These are phyloP conservation scores for Meloidogyne chitwoodi DNA, from an alignment of 1,140 invertebrate species.

Conservation along the genomic window DNA sequence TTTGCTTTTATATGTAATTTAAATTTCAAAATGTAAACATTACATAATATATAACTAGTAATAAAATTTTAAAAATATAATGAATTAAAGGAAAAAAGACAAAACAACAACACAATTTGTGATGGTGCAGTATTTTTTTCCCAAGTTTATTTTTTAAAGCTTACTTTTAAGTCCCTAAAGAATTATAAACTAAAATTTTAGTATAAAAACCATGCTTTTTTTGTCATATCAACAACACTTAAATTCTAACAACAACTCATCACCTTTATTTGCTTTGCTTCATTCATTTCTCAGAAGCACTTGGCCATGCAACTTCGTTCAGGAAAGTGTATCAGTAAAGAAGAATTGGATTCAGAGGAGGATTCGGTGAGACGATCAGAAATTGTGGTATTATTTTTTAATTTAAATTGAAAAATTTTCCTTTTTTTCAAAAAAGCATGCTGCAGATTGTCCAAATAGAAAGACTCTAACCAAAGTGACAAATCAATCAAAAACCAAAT, in stretches of 20 bases:
- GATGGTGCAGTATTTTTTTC: no score
- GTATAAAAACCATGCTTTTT: neutral
- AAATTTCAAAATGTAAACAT: no score
- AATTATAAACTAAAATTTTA: no score
- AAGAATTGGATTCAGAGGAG: neutral
- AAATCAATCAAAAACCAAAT: neutral
- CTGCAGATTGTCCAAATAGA: neutral
- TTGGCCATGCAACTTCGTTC: neutral
- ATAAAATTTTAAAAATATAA: no score
- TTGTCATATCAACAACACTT: neutral
- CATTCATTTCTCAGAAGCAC: neutral
- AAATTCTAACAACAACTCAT: neutral
- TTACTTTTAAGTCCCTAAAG: no score
- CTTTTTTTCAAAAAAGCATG: neutral
- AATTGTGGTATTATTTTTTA: neutral
- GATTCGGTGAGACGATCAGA: neutral
- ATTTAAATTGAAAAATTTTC: neutral
- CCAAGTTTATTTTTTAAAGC: no score
- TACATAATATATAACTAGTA: no score
- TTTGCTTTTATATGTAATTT: no score
- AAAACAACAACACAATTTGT: no score
- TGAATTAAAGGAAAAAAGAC: no score
- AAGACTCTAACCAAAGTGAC: neutral
- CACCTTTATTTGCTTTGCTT: neutral
- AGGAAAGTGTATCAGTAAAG: neutral